phyloP scores from a whole-genome alignment of 2,888 invertebrate genomes.

The Hedya salicella region DNA sequence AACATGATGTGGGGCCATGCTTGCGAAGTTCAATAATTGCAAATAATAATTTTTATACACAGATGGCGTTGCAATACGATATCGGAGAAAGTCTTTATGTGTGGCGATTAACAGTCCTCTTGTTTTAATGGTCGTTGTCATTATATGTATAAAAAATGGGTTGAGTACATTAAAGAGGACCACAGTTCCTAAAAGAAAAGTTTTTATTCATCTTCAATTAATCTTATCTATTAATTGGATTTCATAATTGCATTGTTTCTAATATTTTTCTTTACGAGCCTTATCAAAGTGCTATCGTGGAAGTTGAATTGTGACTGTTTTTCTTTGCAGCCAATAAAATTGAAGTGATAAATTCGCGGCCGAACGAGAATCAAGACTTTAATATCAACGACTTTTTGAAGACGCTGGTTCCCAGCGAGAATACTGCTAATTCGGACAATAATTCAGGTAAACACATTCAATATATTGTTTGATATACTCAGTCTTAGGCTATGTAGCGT shows the following conservation, averaged over 20 bases:
- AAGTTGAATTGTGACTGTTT: background rate
- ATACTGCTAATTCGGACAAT: slow-evolving; percentile 61
- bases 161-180: too few species aligned
- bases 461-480: background rate
- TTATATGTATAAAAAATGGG: too few species aligned
- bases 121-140: too few species aligned
- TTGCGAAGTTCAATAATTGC: too few species aligned
- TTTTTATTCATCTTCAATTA: background rate
- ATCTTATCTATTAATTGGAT: slow-evolving; percentile 10
- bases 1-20: too few species aligned
- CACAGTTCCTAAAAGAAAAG: too few species aligned
- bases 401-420: slow-evolving; percentile 78
- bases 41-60: too few species aligned
- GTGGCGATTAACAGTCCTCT: too few species aligned
- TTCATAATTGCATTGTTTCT: slow-evolving; percentile 4
- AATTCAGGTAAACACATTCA: slow-evolving; percentile 65
- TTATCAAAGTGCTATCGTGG: slow-evolving; percentile 3
- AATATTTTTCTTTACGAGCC: slow-evolving; percentile 5
- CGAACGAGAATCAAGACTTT: slow-evolving; percentile 83
- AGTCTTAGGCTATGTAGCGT: too few species aligned
- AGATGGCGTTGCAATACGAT: too few species aligned
- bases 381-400: slow-evolving; percentile 85
- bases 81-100: too few species aligned
- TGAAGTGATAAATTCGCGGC: slow-evolving; percentile 77
- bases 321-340: slow-evolving; percentile 75